Conservation (phyloP, 2,113 vertebrate genomes). For the Carlito syrichta region DNA sequence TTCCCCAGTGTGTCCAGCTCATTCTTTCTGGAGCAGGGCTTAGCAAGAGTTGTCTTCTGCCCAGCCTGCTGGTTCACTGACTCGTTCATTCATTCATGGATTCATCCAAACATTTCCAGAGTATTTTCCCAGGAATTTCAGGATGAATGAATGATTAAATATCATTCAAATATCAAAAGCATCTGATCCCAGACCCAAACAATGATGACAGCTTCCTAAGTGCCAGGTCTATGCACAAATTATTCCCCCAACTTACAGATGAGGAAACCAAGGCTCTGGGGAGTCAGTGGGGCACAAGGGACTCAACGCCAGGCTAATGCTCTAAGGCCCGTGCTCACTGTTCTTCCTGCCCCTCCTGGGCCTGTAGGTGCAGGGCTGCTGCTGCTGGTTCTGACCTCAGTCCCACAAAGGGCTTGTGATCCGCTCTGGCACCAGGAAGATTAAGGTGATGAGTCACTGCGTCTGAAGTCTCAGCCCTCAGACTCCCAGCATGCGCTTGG, state of each 20-base stretch:
- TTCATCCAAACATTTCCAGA: neutral
- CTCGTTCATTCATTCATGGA: neutral
- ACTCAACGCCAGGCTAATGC: too few relatives aligned
- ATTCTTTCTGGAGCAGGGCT: neutral
- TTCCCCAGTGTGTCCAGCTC: neutral
- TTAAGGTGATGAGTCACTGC: neutral
- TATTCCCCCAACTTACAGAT: neutral
- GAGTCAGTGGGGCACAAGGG: accelerated
- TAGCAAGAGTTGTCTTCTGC: accelerated
- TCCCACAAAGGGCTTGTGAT: neutral
- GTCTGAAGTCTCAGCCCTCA: neutral
- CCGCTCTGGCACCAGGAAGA: neutral
- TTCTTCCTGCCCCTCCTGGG: neutral
- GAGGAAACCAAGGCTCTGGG: neutral
- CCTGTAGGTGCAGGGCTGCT: neutral
- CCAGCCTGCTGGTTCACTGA: neutral
- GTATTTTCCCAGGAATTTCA: accelerated
- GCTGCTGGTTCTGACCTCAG: neutral
- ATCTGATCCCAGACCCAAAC: neutral
- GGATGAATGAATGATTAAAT: neutral
- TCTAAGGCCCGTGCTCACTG: accelerated
- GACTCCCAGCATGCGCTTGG: neutral
- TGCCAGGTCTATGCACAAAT: neutral
- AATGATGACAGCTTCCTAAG: accelerated
- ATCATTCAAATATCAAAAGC: neutral